Evolutionary conservation across 1,140 invertebrate species (phyloP), one percentile per base, ranked within the genome.

Genomic region (Paracyclopina nana): DNA sequence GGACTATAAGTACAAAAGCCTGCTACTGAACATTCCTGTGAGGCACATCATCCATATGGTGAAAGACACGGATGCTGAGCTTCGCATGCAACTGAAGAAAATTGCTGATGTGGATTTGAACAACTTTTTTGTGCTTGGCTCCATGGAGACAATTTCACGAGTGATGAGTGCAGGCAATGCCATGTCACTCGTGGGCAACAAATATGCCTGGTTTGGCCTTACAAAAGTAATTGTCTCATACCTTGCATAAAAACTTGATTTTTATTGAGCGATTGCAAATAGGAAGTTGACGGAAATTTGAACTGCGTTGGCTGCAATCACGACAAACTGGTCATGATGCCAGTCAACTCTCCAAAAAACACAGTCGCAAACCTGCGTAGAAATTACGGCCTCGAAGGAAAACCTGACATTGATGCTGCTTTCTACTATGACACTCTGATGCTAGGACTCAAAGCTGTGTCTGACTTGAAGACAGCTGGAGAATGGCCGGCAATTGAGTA

Each of bases 1-100:
- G 79, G 81, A 86, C 57, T 81, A 88, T 65, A 87, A 90, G 63
- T 88, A 86, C 65, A 86, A 86, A 63, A 82, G 82, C 6, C 63
- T 90, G 1, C 63, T 90, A 11, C 72, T 84, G 60, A 88, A 90
- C 63, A 77, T 88, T 24, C 79, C 82, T 14, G 84, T 82, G 0
- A 69, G 83, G 1, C 83, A 88, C 60, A 75, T 86, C 1, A 86
- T 85, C 51, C 59, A 53, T 25, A 56, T 42, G 54, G 55, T 60
- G 12, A 55, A 57, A 1, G 70, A 71, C 14, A 71, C 77, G 0
- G 66, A 64, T 65, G 68, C 61, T 1, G 52, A 42, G 25, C 46
- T 63, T 1, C 31, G 57, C 24, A 57, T 56, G 6, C 81, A 87
- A 60, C 65, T 86, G 22, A 65, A 71, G 8, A 72, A 74, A 57